Percentiles rank a stretch among this genome's conserved stretches.
These are phyloP conservation scores for Vesta saturnalis DNA, from an alignment of 2,888 invertebrate genomes.

Conservation along the genomic window DNA sequence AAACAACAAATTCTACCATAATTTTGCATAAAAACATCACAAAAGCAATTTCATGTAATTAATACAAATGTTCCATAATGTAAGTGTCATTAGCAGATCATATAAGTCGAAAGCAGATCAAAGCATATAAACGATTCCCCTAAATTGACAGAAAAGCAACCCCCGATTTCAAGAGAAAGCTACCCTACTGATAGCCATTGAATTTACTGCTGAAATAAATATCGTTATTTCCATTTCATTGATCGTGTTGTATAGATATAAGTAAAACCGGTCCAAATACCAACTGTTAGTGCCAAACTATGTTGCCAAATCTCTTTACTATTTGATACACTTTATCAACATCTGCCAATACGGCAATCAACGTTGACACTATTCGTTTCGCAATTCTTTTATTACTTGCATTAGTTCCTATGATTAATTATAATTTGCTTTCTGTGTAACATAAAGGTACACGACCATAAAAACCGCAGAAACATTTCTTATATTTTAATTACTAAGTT, in stretches of 20 bases:
- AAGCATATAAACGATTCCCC: constrained; percentile 24
- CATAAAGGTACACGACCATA: too few species aligned
- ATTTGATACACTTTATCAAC: background rate
- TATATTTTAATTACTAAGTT: too few species aligned
- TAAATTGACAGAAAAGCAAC: constrained; percentile 26
- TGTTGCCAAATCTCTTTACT: constrained; percentile 38
- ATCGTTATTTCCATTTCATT: constrained; percentile 52
- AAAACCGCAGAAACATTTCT: too few species aligned
- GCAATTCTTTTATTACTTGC: too few species aligned
- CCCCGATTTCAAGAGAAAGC: constrained; percentile 21
- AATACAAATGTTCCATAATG: constrained; percentile 33
- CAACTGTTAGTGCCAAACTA: constrained; percentile 41
- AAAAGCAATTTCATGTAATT: too few species aligned
- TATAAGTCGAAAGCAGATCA: constrained; percentile 28
- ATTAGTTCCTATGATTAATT: too few species aligned
- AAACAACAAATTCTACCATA: too few species aligned
- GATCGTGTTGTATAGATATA: constrained; percentile 45
- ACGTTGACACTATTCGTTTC: too few species aligned
- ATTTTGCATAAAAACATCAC: too few species aligned
- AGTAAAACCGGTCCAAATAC: constrained; percentile 44
- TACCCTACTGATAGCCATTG: constrained; percentile 31
- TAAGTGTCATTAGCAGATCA: constrained; percentile 32
- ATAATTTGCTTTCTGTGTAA: too few species aligned
- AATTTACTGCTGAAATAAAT: constrained; percentile 40
- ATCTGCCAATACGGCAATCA: too few species aligned